Conservation (phyloP, 2,113 vertebrate genomes). For the Ceyx margarethae region DNA sequence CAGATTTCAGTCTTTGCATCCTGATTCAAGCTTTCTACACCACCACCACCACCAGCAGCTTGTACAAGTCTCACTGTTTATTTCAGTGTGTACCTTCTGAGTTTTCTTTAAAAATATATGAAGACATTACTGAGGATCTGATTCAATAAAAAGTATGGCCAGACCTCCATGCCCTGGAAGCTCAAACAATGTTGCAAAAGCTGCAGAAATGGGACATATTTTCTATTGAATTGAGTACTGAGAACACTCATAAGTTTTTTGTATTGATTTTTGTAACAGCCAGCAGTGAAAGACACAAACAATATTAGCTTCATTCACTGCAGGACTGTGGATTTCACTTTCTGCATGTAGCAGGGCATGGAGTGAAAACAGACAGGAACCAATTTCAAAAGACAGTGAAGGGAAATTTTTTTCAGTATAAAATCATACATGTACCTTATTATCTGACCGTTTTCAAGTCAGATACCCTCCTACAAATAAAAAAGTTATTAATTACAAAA, state of each 20-base stretch:
- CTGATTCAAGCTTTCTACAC: constrained; percentile 37
- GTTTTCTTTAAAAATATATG: constrained; percentile 68
- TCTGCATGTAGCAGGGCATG: constrained; percentile 30
- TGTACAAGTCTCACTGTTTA: constrained; percentile 17
- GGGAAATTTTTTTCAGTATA: neutral
- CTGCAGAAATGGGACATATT: constrained; percentile 69
- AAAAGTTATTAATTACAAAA: neutral
- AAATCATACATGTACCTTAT: neutral
- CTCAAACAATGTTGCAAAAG: constrained; percentile 64
- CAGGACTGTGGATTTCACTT: constrained; percentile 50
- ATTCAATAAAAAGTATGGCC: constrained; percentile 72
- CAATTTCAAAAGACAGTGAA: neutral
- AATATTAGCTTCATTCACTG: constrained; percentile 62
- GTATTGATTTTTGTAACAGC: constrained; percentile 71
- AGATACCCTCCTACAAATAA: neutral
- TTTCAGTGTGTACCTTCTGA: constrained; percentile 46
- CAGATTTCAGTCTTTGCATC: constrained; percentile 17
- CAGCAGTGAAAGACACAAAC: constrained; percentile 65
- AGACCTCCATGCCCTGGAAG: constrained; percentile 67
- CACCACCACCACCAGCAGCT: too few relatives aligned
- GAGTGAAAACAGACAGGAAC: neutral
- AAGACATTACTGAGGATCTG: constrained; percentile 65
- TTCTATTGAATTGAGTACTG: constrained; percentile 67
- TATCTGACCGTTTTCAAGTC: neutral
- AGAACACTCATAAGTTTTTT: constrained; percentile 67